These are phyloP conservation scores for Chelonus insularis DNA, from an alignment of 1,140 invertebrate species.

Conservation along the genomic window DNA sequence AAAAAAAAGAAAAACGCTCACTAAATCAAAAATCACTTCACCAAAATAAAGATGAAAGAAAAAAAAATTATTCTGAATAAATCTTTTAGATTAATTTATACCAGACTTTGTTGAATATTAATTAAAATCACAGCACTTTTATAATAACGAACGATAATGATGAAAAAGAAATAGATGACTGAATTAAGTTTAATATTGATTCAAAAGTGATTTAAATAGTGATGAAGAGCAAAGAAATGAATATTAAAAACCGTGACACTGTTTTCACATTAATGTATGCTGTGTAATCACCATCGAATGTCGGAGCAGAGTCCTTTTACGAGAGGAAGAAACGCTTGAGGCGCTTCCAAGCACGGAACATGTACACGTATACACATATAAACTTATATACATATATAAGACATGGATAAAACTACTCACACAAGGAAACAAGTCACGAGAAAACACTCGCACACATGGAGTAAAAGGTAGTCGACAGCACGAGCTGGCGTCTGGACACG, in stretches of 20 bases:
- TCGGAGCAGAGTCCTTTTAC: background rate
- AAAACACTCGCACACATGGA: background rate
- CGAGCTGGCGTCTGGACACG: background rate
- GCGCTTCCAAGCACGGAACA: background rate
- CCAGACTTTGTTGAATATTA: no score
- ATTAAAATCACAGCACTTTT: no score
- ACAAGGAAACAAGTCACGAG: background rate
- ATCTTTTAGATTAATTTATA: no score
- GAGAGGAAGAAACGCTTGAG: background rate
- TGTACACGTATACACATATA: background rate
- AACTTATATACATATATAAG: background rate
- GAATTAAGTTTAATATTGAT: no score
- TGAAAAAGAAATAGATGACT: no score
- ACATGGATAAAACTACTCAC: background rate
- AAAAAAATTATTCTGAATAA: no score
- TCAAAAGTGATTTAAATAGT: constrained; percentile 4
- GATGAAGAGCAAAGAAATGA: background rate
- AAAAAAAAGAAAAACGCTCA: background rate
- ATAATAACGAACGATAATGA: no score
- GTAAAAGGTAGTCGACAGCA: background rate
- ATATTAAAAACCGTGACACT: constrained; percentile 10
- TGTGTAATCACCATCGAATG: constrained; percentile 4
- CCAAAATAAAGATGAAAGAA: background rate
- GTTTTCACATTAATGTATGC: constrained; percentile 8
- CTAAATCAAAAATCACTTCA: constrained; percentile 11